A percentile compares a stretch with the other conserved stretches of the same genome.
Evolutionary conservation across 2,113 vertebrate species (phyloP).

Genomic region (Silurus glanis): DNA sequence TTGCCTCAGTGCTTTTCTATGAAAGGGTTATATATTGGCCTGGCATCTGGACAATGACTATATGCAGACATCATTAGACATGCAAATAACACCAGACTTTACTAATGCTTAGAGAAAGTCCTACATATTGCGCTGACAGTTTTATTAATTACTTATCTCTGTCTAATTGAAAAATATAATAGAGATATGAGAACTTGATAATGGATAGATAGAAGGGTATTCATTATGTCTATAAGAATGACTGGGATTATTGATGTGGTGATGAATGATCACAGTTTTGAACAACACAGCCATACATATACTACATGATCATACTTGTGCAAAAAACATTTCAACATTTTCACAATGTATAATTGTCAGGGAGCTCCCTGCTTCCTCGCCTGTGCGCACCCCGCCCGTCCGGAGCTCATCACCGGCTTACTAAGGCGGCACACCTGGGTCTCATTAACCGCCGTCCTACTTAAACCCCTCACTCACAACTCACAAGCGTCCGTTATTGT

Average conservation of each 20-base stretch:
- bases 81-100: conserved; percentile 15
- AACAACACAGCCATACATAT: background rate
- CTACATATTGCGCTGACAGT: background rate
- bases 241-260: background rate
- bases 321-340: background rate
- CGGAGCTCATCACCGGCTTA: no score
- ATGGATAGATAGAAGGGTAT: background rate
- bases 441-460: no score
- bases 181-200: background rate
- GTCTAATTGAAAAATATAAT: background rate
- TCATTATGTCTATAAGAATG: background rate
- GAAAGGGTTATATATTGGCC: conserved; percentile 37
- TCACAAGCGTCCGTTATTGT: no score
- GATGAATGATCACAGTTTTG: background rate
- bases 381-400: no score
- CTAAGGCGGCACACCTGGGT: no score
- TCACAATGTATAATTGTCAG: no score
- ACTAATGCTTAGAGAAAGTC: background rate
- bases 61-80: conserved; percentile 14
- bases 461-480: no score
- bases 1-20: conserved; percentile 47
- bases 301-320: background rate
- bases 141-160: background rate
- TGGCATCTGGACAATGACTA: conserved; percentile 23
- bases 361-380: no score